Percentiles rank a stretch among this genome's conserved stretches.
phyloP scores from a whole-genome alignment of 1,140 invertebrate genomes.

The Ostrea denselamellosa region DNA sequence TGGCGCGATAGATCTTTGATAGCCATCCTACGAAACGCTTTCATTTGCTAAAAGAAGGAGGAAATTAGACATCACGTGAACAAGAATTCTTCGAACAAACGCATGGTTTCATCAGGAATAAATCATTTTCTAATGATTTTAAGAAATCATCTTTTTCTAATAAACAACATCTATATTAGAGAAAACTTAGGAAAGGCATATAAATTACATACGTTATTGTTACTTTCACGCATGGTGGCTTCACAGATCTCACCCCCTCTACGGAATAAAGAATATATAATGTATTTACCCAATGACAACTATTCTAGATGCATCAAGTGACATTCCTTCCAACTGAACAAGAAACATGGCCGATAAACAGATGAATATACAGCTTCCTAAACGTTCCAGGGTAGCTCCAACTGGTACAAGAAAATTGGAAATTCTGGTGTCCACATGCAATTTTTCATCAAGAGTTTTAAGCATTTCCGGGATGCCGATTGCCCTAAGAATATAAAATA shows the following conservation, averaged over 20 bases:
- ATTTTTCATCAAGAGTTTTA: constrained; percentile 48
- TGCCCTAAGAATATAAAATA: constrained; percentile 41
- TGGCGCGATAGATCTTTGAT: too few relatives aligned
- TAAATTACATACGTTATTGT: neutral
- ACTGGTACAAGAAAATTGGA: constrained; percentile 90
- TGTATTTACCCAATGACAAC: constrained; percentile 31
- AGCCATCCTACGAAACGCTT: too few relatives aligned
- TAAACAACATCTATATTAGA: neutral
- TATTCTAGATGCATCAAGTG: neutral
- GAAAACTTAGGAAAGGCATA: neutral
- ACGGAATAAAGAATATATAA: neutral
- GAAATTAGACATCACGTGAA: too few relatives aligned
- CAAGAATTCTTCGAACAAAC: neutral
- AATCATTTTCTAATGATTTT: neutral
- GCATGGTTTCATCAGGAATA: too few relatives aligned
- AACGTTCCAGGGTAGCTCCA: constrained; percentile 94
- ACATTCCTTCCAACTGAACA: constrained; percentile 89
- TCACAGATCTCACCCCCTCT: neutral
- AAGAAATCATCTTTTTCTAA: neutral
- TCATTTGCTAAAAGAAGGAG: too few relatives aligned
- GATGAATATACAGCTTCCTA: constrained; percentile 94
- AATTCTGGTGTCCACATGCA: constrained; percentile 53
- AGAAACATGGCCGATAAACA: constrained; percentile 93
- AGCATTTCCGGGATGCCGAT: constrained; percentile 59
- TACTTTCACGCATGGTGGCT: neutral